phyloP scores from a whole-genome alignment of 2,113 vertebrate genomes.

The Etia nguti region DNA sequence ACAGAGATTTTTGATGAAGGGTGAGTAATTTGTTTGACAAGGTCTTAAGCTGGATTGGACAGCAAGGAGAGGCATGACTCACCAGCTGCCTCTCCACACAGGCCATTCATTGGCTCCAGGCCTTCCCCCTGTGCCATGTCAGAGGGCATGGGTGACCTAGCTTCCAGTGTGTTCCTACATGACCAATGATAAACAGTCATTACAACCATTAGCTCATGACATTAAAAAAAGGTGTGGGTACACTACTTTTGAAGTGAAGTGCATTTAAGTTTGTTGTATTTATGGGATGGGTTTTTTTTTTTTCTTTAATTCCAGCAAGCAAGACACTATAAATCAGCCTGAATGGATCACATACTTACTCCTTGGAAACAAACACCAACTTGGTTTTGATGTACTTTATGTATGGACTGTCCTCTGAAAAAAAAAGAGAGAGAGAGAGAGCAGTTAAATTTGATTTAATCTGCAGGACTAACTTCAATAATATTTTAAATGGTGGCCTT shows the following conservation, averaged over 20 bases:
- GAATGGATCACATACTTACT: conserved; percentile 62
- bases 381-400: conserved; percentile 75
- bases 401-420: conserved; percentile 69
- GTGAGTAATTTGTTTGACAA: background rate
- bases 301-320: background rate
- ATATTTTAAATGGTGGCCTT: background rate
- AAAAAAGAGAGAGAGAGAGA: background rate
- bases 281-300: rapidly evolving
- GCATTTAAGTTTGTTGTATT: background rate
- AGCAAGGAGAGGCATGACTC: conserved; percentile 61
- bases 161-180: conserved; percentile 68
- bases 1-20: background rate
- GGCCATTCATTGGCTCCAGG: conserved; percentile 42
- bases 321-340: background rate
- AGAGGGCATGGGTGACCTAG: conserved; percentile 41
- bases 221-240: background rate
- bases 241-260: background rate
- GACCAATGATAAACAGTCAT: conserved; percentile 68
- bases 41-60: conserved; percentile 18
- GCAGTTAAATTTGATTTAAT: background rate
- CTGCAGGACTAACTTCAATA: background rate
- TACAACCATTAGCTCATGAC: conserved; percentile 40
- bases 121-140: conserved; percentile 44
- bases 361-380: conserved; percentile 73
- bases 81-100: conserved; percentile 65